These are phyloP conservation scores for Aproaerema taeniolella DNA, from an alignment of 2,888 invertebrate genomes.

Conservation along the genomic window DNA sequence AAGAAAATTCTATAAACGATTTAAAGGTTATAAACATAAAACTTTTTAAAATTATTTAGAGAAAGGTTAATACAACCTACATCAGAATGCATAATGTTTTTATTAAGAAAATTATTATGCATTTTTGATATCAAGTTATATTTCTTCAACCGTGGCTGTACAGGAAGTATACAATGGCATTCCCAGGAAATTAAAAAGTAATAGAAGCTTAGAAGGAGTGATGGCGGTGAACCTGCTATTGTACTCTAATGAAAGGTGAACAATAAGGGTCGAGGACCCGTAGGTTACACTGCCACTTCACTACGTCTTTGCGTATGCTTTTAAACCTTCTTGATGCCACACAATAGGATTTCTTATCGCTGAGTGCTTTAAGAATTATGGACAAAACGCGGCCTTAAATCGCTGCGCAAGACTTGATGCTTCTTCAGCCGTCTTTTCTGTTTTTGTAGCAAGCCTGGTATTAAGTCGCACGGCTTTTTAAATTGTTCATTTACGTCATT, in stretches of 20 bases:
- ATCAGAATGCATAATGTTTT: too few relatives aligned
- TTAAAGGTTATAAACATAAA: too few relatives aligned
- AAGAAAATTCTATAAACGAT: too few relatives aligned
- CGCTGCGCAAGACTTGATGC: constrained; percentile 8
- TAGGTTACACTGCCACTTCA: constrained; percentile 54
- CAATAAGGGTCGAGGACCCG: constrained; percentile 70
- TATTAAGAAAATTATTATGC: too few relatives aligned
- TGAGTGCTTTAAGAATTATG: neutral
- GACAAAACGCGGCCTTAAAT: constrained; percentile 11
- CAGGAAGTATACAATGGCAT: constrained; percentile 15
- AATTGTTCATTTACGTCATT: too few relatives aligned
- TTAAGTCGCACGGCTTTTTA: too few relatives aligned
- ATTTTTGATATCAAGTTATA: too few relatives aligned
- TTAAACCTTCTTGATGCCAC: constrained; percentile 25
- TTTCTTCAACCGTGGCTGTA: constrained; percentile 5
- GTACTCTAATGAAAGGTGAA: constrained; percentile 62
- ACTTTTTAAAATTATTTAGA: too few relatives aligned
- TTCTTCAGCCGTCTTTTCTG: constrained; percentile 4
- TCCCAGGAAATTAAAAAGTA: constrained; percentile 15
- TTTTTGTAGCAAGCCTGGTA: too few relatives aligned
- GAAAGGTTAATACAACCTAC: too few relatives aligned
- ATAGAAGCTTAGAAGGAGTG: constrained; percentile 24
- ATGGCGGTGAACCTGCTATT: constrained; percentile 42
- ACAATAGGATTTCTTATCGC: constrained; percentile 19
- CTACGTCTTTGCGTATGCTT: constrained; percentile 26